A percentile compares a stretch with the other conserved stretches of the same genome.
Conservation (phyloP, 2,797 vertebrate genomes). For the Sphenopsis melanotis region DNA sequence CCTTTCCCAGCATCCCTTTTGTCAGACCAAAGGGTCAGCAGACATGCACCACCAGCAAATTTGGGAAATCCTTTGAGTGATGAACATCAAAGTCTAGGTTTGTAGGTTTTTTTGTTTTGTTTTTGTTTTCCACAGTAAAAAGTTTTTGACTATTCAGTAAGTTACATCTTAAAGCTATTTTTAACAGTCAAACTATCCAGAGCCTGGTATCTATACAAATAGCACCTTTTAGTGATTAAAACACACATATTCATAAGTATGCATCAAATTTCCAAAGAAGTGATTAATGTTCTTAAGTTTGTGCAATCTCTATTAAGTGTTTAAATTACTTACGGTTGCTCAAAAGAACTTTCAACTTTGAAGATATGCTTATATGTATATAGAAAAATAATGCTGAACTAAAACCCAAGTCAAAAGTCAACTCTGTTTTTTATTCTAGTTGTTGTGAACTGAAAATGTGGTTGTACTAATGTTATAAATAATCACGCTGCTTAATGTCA, state of each 20-base stretch:
- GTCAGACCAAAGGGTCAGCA: background rate
- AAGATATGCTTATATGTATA: background rate
- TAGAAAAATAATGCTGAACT: background rate
- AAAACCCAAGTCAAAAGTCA: background rate
- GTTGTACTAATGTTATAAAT: background rate
- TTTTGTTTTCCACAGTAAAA: background rate
- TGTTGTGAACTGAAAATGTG: background rate
- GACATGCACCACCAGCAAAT: background rate
- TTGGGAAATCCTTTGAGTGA: background rate
- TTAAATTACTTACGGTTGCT: background rate
- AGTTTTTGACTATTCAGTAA: background rate
- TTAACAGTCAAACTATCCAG: background rate
- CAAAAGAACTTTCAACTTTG: background rate
- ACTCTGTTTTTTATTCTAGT: background rate
- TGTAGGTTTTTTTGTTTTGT: fast-evolving
- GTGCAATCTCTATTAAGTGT: background rate
- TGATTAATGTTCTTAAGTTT: background rate
- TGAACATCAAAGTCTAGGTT: background rate
- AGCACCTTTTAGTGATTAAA: background rate
- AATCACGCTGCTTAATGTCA: background rate
- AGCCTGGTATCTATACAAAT: background rate
- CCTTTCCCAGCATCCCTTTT: background rate
- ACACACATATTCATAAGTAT: background rate
- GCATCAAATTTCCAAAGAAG: background rate
- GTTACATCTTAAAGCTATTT: background rate